These are phyloP conservation scores for Euwallacea similis DNA, from an alignment of 1,140 invertebrate genomes.

Conservation along the genomic window DNA sequence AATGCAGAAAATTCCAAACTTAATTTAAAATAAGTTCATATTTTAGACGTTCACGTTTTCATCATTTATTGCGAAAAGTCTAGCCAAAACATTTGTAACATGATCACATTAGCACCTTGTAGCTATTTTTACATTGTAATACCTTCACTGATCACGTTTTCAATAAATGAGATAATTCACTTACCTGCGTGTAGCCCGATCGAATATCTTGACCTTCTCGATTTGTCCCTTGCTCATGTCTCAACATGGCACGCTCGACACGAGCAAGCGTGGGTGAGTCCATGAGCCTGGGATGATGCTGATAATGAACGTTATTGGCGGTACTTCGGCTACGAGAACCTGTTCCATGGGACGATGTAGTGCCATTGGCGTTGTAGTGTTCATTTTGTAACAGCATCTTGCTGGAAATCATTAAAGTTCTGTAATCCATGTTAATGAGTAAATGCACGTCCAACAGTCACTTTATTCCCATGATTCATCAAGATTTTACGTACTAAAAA, in stretches of 20 bases:
- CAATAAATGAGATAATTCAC: slow-evolving; percentile 3
- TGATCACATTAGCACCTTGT: too few relatives aligned
- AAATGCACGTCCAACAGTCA: too few relatives aligned
- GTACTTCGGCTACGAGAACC: not conserved
- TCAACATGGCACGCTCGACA: slow-evolving; percentile 58
- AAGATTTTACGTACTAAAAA: too few relatives aligned
- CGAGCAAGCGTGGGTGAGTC: slow-evolving; percentile 61
- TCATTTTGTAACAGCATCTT: slow-evolving; percentile 31
- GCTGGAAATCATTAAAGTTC: slow-evolving; percentile 4
- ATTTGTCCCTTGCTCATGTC: slow-evolving; percentile 53
- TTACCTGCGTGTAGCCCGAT: slow-evolving; percentile 47
- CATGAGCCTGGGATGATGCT: slow-evolving; percentile 55
- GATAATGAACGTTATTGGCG: slow-evolving; percentile 12
- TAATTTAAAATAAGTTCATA: too few relatives aligned
- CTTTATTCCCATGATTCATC: too few relatives aligned
- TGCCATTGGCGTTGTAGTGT: not conserved
- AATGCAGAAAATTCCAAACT: too few relatives aligned
- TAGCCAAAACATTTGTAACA: too few relatives aligned
- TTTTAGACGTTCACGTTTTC: too few relatives aligned
- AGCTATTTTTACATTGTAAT: too few relatives aligned
- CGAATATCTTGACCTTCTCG: slow-evolving; percentile 44
- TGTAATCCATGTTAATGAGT: not conserved
- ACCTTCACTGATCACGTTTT: too few relatives aligned
- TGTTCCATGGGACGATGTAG: not conserved
- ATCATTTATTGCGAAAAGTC: too few relatives aligned